Evolutionary conservation across 2,797 vertebrate species (phyloP).

Genomic region (Dipus sagitta): DNA sequence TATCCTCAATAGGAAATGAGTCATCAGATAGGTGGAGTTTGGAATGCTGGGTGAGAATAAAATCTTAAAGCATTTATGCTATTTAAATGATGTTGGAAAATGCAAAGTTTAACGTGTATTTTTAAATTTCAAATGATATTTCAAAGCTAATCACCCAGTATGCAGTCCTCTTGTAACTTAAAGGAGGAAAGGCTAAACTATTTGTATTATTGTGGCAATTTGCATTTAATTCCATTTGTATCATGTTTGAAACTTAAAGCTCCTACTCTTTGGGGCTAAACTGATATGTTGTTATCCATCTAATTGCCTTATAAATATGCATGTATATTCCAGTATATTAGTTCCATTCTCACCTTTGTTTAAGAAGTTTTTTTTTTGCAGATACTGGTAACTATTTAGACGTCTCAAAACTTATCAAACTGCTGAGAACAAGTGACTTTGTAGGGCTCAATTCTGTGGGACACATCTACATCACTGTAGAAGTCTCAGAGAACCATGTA

Average conservation of each 20-base stretch:
- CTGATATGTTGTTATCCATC: too few species aligned
- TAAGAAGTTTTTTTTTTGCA: too few species aligned
- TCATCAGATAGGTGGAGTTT: constrained; percentile 54
- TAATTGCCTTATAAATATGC: too few species aligned
- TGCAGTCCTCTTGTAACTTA: background rate
- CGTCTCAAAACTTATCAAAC: too few species aligned
- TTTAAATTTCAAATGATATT: constrained; percentile 31
- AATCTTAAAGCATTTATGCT: background rate
- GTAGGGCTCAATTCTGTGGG: too few species aligned
- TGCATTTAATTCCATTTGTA: background rate
- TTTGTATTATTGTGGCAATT: background rate
- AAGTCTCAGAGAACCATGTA: too few species aligned
- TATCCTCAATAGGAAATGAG: constrained; percentile 46
- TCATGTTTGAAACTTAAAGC: background rate
- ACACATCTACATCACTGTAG: too few species aligned
- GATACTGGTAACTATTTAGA: too few species aligned
- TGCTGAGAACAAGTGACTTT: too few species aligned
- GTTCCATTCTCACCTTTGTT: too few species aligned
- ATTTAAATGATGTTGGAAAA: background rate
- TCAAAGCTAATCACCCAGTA: background rate
- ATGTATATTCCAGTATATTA: too few species aligned
- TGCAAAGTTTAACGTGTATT: background rate
- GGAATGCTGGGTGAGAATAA: constrained; percentile 46
- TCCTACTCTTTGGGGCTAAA: too few species aligned
- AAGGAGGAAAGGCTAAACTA: background rate